phyloP scores from a whole-genome alignment of 2,888 invertebrate genomes.

The Stenodema calcarata region DNA sequence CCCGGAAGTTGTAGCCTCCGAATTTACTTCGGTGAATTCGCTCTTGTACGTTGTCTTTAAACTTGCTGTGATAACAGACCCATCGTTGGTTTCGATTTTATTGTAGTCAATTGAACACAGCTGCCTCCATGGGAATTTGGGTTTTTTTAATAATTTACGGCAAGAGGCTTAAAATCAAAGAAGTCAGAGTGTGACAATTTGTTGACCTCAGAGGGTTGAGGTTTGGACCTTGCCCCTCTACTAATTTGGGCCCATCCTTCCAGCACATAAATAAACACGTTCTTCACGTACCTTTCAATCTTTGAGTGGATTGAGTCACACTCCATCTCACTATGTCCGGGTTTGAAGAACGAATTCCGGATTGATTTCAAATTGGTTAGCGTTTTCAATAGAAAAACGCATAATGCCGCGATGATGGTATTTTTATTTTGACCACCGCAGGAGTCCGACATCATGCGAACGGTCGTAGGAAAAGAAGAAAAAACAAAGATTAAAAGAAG shows the following conservation, averaged over 20 bases:
- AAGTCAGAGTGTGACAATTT: conserved; percentile 22
- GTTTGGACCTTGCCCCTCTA: conserved; percentile 21
- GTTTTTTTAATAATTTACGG: not conserved
- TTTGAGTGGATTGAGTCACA: no score
- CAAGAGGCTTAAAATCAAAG: conserved; percentile 17
- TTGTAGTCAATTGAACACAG: not conserved
- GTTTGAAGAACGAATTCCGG: conserved; percentile 1
- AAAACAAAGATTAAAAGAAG: no score
- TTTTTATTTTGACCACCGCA: no score
- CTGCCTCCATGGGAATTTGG: conserved; percentile 4
- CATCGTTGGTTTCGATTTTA: not conserved
- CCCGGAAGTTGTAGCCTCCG: not conserved
- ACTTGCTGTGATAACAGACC: not conserved
- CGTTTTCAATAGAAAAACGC: not conserved
- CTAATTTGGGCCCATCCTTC: conserved; percentile 21
- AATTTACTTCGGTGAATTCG: no score
- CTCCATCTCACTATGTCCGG: conserved; percentile 21
- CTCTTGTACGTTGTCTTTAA: no score
- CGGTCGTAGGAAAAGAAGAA: no score
- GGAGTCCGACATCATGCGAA: not conserved
- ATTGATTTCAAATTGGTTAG: not conserved
- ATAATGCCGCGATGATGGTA: not conserved
- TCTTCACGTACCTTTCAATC: conserved; percentile 8
- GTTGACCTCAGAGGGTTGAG: conserved; percentile 3
- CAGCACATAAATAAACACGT: not conserved